Base-by-base conservation (phyloP, 1,140 invertebrate species). In the Zaprionus vittiger region DNA sequence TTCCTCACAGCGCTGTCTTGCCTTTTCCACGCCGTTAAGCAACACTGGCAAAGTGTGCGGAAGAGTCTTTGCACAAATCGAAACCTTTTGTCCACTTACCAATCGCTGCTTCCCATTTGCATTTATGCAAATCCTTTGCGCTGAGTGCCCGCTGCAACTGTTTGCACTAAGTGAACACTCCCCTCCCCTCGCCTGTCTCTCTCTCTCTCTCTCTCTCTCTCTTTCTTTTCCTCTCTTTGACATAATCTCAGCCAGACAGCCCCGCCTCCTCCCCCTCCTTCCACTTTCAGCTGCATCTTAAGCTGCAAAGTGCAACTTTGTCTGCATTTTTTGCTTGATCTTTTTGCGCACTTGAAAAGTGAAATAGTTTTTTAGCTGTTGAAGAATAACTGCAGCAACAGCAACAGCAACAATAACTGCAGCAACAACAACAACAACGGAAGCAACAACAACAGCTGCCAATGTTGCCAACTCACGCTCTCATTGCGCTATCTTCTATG, bases 381-480 rank as follows among this genome's bases (percentile, higher is more conserved):
- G 34, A 54, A 34, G 31, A 62, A 56, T 31, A 70, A 34, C 56
- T 37, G 5, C 41, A 62, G 28, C 52, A 31, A 41, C 44, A 55
- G 64, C 37, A 38, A 44, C 44, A 44, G 26, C 67, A 47, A 26
- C 26, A 57, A 38, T 37, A 49, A 34, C 38, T 24, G 37, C 44
- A 11, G 17, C 56, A 17, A 22, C 47, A 61, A 54, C 47, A 26
- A 26, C 24, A 26, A 26, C 24, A 5, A 0, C 24, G n/a, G 24
- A 47, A 47, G 60, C 22, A 56, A 20, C 47, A 26, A 47, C 61
- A 64, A 69, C 62, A 44, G 37, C 57, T 57, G 38, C 60, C 70
- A 80, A 89, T 81, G 66, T 83, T 71, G 69, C 85, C 65, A 73
- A 79, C 81, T 84, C 74, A 87, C 84, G 78, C 71, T 89, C 73